Evolutionary conservation across 2,888 invertebrate species (phyloP).

Genomic region (Drosophila rellima): DNA sequence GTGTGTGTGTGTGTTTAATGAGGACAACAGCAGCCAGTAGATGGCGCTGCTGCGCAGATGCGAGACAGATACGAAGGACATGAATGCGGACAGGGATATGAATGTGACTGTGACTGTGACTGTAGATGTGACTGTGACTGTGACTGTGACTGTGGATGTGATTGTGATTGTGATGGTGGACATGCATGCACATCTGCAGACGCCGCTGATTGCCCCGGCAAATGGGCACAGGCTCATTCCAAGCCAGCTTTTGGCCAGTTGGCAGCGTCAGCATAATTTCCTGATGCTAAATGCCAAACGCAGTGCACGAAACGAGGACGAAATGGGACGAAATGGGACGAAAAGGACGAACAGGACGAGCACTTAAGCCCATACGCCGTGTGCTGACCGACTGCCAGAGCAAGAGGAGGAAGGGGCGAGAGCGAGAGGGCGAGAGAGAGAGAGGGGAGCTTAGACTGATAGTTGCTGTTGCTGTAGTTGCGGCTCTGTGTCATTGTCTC

Average conservation of each 20-base stretch:
- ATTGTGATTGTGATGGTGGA: conserved; percentile 27
- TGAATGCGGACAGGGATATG: conserved; percentile 31
- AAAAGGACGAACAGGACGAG: conserved; percentile 56
- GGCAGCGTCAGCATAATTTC: conserved; percentile 85
- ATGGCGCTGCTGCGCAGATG: conserved; percentile 58
- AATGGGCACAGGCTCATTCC: conserved; percentile 26
- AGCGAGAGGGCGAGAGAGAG: background rate
- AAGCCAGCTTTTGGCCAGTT: conserved; percentile 59
- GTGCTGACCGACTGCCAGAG: conserved; percentile 60
- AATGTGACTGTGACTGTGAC: conserved; percentile 10
- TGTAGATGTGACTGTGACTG: conserved; percentile 1
- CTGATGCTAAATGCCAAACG: conserved; percentile 84
- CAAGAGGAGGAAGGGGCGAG: conserved; percentile 33
- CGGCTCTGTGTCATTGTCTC: conserved; percentile 77
- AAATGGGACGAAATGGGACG: conserved; percentile 41
- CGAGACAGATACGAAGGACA: conserved; percentile 64
- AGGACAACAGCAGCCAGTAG: conserved; percentile 59
- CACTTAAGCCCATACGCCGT: conserved; percentile 75
- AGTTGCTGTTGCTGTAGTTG: conserved; percentile 52
- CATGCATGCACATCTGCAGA: conserved; percentile 74
- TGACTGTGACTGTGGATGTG: conserved; percentile 8
- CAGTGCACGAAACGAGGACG: conserved; percentile 36
- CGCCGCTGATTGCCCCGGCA: conserved; percentile 73
- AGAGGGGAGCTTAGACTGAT: background rate
- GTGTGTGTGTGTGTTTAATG: conserved; percentile 62